These are phyloP conservation scores for Poeciliopsis turneri DNA, from an alignment of 2,797 vertebrate genomes.

Conservation along the genomic window DNA sequence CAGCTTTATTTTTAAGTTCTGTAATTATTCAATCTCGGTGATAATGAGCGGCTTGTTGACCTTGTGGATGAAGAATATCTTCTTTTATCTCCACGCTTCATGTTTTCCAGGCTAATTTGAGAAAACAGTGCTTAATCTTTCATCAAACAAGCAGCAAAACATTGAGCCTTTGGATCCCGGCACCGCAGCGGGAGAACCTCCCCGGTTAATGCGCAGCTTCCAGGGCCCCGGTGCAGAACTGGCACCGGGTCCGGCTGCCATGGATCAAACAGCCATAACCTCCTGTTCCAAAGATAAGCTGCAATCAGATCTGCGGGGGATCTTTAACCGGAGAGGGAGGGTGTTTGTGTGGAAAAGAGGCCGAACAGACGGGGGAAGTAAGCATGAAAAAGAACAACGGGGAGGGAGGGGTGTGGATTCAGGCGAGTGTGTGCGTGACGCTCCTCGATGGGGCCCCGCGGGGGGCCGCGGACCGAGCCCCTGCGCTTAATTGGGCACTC, in stretches of 20 bases:
- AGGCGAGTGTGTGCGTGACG: conserved; percentile 50
- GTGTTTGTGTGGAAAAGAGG: conserved; percentile 66
- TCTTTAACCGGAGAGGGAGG: conserved; percentile 71
- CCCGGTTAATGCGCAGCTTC: conserved; percentile 69
- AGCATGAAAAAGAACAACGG: conserved; percentile 69
- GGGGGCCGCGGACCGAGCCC: conserved; percentile 67
- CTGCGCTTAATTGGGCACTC: conserved; percentile 83
- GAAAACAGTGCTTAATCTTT: conserved; percentile 79
- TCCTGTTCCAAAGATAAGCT: conserved; percentile 80
- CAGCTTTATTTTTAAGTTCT: conserved; percentile 65
- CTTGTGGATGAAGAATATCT: conserved; percentile 71
- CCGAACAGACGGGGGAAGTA: conserved; percentile 71
- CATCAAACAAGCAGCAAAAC: conserved; percentile 73
- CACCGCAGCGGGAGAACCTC: conserved; percentile 58
- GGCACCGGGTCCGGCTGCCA: conserved; percentile 69
- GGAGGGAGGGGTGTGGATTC: conserved; percentile 48
- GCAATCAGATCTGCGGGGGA: conserved; percentile 72
- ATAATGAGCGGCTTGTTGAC: conserved; percentile 74
- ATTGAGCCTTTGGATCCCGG: conserved; percentile 49
- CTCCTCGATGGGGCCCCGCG: conserved; percentile 73
- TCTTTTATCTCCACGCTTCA: conserved; percentile 72
- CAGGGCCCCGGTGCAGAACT: conserved; percentile 67
- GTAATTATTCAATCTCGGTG: conserved; percentile 75
- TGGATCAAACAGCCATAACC: conserved; percentile 81
- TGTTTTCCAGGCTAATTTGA: conserved; percentile 77